These are phyloP conservation scores for Oophaga pumilio DNA, from an alignment of 2,113 vertebrate species.

Conservation along the genomic window DNA sequence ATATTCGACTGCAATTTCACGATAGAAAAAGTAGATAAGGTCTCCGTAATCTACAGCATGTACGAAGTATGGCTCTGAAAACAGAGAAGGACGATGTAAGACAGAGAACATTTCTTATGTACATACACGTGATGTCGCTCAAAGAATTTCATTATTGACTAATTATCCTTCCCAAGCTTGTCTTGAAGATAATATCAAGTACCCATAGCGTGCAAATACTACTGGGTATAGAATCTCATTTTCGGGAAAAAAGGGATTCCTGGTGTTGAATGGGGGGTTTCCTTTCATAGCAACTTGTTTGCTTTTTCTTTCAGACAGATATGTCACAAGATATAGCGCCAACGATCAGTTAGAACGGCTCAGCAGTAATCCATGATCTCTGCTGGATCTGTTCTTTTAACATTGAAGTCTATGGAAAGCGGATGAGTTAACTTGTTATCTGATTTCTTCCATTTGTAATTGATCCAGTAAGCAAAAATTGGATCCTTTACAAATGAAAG, in stretches of 20 bases:
- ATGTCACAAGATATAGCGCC: neutral
- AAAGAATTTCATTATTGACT: neutral
- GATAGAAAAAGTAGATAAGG: slow-evolving; percentile 99
- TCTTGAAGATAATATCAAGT: neutral
- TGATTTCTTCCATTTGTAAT: too few species aligned
- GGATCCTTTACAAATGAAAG: too few species aligned
- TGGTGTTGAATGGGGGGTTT: neutral
- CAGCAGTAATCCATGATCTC: too few species aligned
- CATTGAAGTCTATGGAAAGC: too few species aligned
- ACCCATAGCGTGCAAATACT: neutral
- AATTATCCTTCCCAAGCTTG: neutral
- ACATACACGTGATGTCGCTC: neutral
- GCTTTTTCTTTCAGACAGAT: too few species aligned
- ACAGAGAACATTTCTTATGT: neutral
- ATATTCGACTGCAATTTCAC: slow-evolving; percentile 98
- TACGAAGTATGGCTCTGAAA: slow-evolving; percentile 93
- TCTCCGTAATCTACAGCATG: slow-evolving; percentile 93
- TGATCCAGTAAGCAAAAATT: too few species aligned
- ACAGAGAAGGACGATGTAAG: slow-evolving; percentile 41
- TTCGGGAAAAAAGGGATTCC: neutral
- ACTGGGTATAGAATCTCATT: neutral
- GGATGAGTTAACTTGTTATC: too few species aligned
- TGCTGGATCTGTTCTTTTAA: too few species aligned
- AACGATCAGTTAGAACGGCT: neutral
- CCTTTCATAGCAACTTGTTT: too few species aligned